Base-by-base conservation (phyloP, 1,140 invertebrate genomes). In the Philopotamus ludificatus region DNA sequence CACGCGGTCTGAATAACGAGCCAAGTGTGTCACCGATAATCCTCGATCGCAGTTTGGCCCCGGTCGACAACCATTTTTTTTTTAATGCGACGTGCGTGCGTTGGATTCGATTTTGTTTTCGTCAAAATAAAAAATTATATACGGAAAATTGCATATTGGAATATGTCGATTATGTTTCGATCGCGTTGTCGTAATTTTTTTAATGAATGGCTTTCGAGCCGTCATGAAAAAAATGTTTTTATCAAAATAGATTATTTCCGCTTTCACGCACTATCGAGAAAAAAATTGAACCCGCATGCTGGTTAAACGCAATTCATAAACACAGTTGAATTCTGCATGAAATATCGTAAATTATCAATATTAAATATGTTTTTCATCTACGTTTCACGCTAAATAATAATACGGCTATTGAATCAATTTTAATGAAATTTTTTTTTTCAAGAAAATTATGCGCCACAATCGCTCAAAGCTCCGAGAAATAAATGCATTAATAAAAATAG, bases 1-100 rank as follows among this genome's bases (percentile, higher is more conserved):
- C 39, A 54, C 61, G 61, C 61, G 61, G 61, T 63, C 61, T 63
- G 61, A 63, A 63, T 63, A 63, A 54, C 61, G 47, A 45, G 50
- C 47, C 21, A 63, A 63, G 61, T 63, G 34, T 63, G 61, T 63
- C 61, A 63, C 61, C 51, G 49, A 60, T 60, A 60, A 60, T 60
- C 57, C 57, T 60, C 57, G 42, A 60, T 60, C 23, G 57, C n/a
- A 60, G 57, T 41, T 9, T 34, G 34, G 23, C 54, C 42, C 34
- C 34, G 54, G 22, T 58, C 39, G 34, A 28, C 34, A 58, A 58
- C 39, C 15, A 44, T 2, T 44, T 44, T 3, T 44, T 2, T 3
- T 44, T 18, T 2, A 44, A 15, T 3, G 12, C 20, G n/a, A 18
- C 34, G n/a, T 39, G n/a, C n/a, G 34, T 39, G 34, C n/a, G 7